Evolutionary conservation across 2,888 invertebrate genomes (phyloP).

Genomic region (Achlya flavicornis): DNA sequence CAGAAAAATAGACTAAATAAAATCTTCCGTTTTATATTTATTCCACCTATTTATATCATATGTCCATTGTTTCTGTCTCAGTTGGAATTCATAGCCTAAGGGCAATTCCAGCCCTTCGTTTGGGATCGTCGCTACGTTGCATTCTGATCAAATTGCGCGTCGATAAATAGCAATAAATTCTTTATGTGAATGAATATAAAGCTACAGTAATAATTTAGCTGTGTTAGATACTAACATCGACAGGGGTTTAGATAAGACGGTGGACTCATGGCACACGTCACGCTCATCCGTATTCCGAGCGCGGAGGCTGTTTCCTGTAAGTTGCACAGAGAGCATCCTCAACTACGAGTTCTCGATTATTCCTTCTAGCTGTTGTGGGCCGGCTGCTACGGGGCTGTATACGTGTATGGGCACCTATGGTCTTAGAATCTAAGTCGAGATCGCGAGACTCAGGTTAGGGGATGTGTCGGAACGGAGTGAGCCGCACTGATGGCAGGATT

Average conservation of each 20-base stretch:
- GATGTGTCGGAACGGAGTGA: slow-evolving; percentile 30
- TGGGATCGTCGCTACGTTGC: slow-evolving; percentile 57
- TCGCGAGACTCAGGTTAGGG: slow-evolving; percentile 32
- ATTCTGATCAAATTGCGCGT: slow-evolving; percentile 53
- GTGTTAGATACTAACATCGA: slow-evolving; percentile 47
- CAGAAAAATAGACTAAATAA: slow-evolving; percentile 78
- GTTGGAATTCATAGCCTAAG: slow-evolving; percentile 71
- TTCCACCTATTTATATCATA: slow-evolving; percentile 78
- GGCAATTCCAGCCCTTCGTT: slow-evolving; percentile 59
- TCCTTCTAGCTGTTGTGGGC: slow-evolving; percentile 35
- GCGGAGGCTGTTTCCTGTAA: slow-evolving; percentile 75
- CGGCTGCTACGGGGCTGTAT: slow-evolving; percentile 24
- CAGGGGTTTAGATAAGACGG: slow-evolving; percentile 50
- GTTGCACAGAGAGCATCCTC: slow-evolving; percentile 50
- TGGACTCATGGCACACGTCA: slow-evolving; percentile 55
- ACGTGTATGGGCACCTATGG: slow-evolving; percentile 19
- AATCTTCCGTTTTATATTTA: slow-evolving; percentile 71
- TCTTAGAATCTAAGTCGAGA: slow-evolving; percentile 22
- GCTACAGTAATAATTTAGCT: slow-evolving; percentile 47
- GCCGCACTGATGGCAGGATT: slow-evolving; percentile 52
- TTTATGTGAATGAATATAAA: slow-evolving; percentile 46
- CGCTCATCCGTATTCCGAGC: slow-evolving; percentile 76
- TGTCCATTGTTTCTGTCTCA: slow-evolving; percentile 76
- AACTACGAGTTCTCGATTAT: slow-evolving; percentile 50
- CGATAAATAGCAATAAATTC: slow-evolving; percentile 43